These are phyloP conservation scores for Sciaenops ocellatus DNA, from an alignment of 2,797 vertebrate genomes.

Conservation along the genomic window DNA sequence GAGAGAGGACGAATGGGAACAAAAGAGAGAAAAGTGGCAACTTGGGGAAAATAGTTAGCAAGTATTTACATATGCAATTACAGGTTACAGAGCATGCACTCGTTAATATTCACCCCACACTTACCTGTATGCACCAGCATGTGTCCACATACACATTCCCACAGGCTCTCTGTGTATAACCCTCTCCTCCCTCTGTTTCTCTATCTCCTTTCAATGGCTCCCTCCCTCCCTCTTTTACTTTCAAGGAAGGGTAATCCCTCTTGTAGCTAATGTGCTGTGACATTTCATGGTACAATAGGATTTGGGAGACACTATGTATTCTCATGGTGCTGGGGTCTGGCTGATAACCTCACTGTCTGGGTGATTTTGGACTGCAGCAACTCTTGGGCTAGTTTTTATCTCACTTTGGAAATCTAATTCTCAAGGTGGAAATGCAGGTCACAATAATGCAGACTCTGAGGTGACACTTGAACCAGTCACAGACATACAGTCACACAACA, in stretches of 20 bases:
- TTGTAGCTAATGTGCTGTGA: conserved; percentile 83
- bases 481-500: conserved; percentile 30
- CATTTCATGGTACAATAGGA: conserved; percentile 83
- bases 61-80: conserved; percentile 22
- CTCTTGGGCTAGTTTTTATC: conserved; percentile 63
- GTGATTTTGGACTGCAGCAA: conserved; percentile 69
- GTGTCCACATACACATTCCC: conserved; percentile 56
- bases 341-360: conserved; percentile 77
- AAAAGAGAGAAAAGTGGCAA: conserved; percentile 22
- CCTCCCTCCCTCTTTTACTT: conserved; percentile 67
- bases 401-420: conserved; percentile 69
- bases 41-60: not conserved
- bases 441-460: conserved; percentile 25
- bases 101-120: conserved; percentile 59
- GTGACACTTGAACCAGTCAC: conserved; percentile 34
- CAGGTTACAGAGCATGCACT: conserved; percentile 29
- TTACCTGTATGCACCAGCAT: conserved; percentile 54
- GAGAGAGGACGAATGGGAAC: conserved; percentile 23
- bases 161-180: conserved; percentile 45
- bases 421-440: conserved; percentile 61
- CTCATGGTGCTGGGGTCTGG: conserved; percentile 69
- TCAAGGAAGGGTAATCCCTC: conserved; percentile 81
- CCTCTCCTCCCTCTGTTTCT: conserved; percentile 51
- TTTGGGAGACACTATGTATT: conserved; percentile 79
- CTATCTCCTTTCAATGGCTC: conserved; percentile 55